Evolutionary conservation across 2,888 invertebrate genomes (phyloP).

Genomic region (Lasius platythorax): DNA sequence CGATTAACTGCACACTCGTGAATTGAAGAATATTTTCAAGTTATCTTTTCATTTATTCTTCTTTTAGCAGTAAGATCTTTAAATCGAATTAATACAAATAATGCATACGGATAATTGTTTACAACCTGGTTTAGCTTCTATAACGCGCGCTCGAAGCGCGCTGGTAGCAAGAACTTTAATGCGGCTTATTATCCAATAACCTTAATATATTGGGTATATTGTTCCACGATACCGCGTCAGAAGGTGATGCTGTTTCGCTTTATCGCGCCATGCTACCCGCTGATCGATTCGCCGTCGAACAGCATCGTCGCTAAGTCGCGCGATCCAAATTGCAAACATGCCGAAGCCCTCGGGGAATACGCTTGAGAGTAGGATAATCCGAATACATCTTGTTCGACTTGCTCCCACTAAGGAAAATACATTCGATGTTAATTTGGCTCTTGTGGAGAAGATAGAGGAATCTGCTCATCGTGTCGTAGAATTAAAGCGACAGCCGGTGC

Average conservation of each 20-base stretch:
- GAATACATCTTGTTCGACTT: neutral
- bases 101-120: slow-evolving; percentile 6
- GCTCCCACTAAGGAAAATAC: neutral
- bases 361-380: neutral
- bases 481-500: neutral
- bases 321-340: slow-evolving; percentile 39
- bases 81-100: neutral
- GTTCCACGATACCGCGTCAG: slow-evolving; percentile 11
- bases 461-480: neutral
- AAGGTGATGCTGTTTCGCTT: slow-evolving; percentile 35
- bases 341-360: slow-evolving; percentile 13
- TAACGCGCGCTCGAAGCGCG: neutral
- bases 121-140: neutral
- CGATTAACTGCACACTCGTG: neutral
- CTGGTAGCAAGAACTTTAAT: slow-evolving; percentile 30
- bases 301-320: slow-evolving; percentile 25
- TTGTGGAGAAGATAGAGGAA: neutral
- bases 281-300: slow-evolving; percentile 32
- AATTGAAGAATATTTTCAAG: neutral
- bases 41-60: neutral
- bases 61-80: neutral
- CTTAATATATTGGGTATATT: slow-evolving; percentile 26
- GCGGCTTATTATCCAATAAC: slow-evolving; percentile 45
- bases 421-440: slow-evolving; percentile 14
- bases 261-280: slow-evolving; percentile 15